Conservation (phyloP, 2,797 vertebrate genomes). For the Betta splendens region DNA sequence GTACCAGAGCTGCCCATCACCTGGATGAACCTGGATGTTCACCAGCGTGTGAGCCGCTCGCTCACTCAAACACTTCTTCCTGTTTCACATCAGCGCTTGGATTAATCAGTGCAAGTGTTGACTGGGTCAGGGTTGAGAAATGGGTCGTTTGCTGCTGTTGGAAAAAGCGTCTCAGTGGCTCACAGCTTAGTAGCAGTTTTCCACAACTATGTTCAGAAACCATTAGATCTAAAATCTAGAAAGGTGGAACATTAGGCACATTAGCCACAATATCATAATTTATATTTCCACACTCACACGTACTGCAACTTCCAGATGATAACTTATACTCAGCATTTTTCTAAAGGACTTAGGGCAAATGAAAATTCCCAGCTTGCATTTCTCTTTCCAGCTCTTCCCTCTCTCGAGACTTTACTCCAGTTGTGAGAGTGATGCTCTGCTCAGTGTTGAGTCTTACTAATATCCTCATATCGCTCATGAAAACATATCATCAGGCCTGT, state of each 20-base stretch:
- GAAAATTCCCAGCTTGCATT: not conserved
- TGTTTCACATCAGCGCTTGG: too few species aligned
- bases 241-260: not conserved
- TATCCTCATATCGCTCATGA: slow-evolving; percentile 37
- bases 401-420: slow-evolving; percentile 11
- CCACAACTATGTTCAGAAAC: not conserved
- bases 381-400: slow-evolving; percentile 19
- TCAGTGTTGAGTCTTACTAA: slow-evolving; percentile 39
- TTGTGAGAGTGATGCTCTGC: slow-evolving; percentile 37
- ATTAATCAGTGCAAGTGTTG: too few species aligned
- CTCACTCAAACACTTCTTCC: too few species aligned
- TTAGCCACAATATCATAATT: not conserved
- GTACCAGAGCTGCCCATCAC: too few species aligned
- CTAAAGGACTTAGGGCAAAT: slow-evolving; percentile 4
- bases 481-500: slow-evolving; percentile 19
- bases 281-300: not conserved
- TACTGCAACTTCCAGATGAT: not conserved
- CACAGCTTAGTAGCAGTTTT: not conserved
- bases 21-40: too few species aligned
- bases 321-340: not conserved
- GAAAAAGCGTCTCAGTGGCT: not conserved
- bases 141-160: not conserved
- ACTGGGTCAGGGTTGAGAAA: too few species aligned
- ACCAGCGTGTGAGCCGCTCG: too few species aligned
- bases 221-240: not conserved